Conservation (phyloP, 2,888 invertebrate genomes). For the Euclidia mi region DNA sequence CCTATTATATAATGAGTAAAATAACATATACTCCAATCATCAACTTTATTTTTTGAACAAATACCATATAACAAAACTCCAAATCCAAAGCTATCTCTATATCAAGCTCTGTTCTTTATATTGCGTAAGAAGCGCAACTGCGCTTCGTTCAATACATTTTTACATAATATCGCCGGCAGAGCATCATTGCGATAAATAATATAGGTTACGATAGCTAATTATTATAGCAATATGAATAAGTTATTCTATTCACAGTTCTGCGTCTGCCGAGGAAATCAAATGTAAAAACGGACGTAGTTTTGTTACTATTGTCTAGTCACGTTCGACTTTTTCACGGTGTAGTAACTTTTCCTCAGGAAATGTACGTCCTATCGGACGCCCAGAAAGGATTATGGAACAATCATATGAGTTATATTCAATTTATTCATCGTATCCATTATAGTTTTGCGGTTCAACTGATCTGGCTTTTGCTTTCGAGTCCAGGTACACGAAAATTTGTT, state of each 20-base stretch:
- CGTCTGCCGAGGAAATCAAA: conserved; percentile 37
- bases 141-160: too few species aligned
- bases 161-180: too few species aligned
- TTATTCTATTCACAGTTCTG: conserved; percentile 40
- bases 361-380: conserved; percentile 38
- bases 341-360: conserved; percentile 56
- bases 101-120: too few species aligned
- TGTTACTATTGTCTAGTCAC: conserved; percentile 63
- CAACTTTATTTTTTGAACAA: too few species aligned
- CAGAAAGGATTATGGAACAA: conserved; percentile 51
- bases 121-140: too few species aligned
- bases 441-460: conserved; percentile 9
- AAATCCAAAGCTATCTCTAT: too few species aligned
- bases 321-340: conserved; percentile 53
- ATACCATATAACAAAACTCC: too few species aligned
- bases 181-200: too few species aligned
- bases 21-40: too few species aligned
- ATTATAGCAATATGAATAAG: conserved; percentile 12
- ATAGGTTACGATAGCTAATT: conserved; percentile 5
- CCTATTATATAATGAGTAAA: too few species aligned
- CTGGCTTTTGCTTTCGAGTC: conserved; percentile 1
- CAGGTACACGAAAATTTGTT: too few species aligned
- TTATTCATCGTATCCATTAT: conserved; percentile 41
- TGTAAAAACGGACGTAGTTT: conserved; percentile 51
- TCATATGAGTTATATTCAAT: conserved; percentile 49